Evolutionary conservation across 2,113 vertebrate genomes (phyloP), one percentile per base, ranked within the genome.

Genomic region (Anoplopoma fimbria): DNA sequence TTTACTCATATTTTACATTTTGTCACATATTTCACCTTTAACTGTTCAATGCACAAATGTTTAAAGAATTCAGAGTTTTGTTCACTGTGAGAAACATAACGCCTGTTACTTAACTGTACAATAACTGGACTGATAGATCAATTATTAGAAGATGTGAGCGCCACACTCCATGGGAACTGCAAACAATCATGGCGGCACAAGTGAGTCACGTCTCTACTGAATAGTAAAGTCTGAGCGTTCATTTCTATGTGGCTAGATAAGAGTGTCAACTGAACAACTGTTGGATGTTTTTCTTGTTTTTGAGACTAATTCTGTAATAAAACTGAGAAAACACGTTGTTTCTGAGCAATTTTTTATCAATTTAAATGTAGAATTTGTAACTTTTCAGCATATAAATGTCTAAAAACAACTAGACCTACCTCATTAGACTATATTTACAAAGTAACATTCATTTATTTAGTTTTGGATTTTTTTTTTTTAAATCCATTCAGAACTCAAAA

Each of bases 261-360:
- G 25, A 0, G 27, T 2, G 4, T 78, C 34, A 0, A 9, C 33
- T 75, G 45, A 79, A 45, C 9, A 57, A 17, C 58, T 2, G 45
- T 40, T 74, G 55, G 23, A 14, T 55, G 38, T 65, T 60, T 49
- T 69, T 68, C 33, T 36, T 80, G 65, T 5, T 55, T 75, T 47
- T 77, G 58, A 61, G 74, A 36, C 33, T 31, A 38, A 73, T 78
- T 85, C 70, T 86, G 65, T 81, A 83, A 88, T 86, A 90, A 90
- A 90, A 81, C 31, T 0, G 25, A 63, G 14, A 60, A 80, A 65
- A 58, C 13, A 6, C 4, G 4, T 47, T 12, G 45, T 72, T 58
- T 65, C 49, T 57, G 63, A 57, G 49, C 6, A 13, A 17, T 63
- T 63, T 33, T 21, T 61, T 34, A 8, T 1, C 3, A 25, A 27